These are phyloP conservation scores for Meteorus cinctellus DNA, from an alignment of 2,888 invertebrate species.

Conservation along the genomic window DNA sequence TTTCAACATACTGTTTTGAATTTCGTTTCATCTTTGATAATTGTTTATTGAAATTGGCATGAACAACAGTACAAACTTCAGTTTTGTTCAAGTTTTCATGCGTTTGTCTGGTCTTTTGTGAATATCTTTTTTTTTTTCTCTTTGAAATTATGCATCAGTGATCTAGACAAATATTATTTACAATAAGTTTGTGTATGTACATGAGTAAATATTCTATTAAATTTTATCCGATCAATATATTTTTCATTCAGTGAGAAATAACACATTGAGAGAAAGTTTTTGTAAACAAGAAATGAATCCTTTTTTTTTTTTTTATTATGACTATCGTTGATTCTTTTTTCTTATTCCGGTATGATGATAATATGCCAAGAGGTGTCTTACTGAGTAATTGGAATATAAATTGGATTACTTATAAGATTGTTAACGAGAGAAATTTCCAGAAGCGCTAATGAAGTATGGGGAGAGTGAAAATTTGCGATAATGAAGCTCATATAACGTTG, in stretches of 20 bases:
- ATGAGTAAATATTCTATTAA: too few relatives aligned
- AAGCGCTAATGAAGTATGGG: conserved; percentile 44
- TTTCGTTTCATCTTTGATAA: conserved; percentile 69
- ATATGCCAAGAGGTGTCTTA: conserved; percentile 64
- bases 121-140: too few relatives aligned
- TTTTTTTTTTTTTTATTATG: conserved; percentile 29
- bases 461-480: conserved; percentile 23
- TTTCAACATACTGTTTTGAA: conserved; percentile 65
- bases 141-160: too few relatives aligned
- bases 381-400: conserved; percentile 72
- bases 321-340: conserved; percentile 59
- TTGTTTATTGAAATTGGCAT: conserved; percentile 66
- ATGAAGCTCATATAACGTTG: conserved; percentile 22
- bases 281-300: too few relatives aligned
- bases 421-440: conserved; percentile 69
- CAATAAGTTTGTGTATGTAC: too few relatives aligned
- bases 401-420: conserved; percentile 73
- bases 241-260: too few relatives aligned
- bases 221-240: too few relatives aligned
- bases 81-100: conserved; percentile 49
- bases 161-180: too few relatives aligned
- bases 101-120: not conserved
- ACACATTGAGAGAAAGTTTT: too few relatives aligned
- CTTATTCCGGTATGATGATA: conserved; percentile 68
- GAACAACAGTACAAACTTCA: conserved; percentile 14